These are phyloP conservation scores for Chrysaora quinquecirrha DNA, from an alignment of 30 jellyfish, hydroid and myxozoan species.

Conservation along the genomic window DNA sequence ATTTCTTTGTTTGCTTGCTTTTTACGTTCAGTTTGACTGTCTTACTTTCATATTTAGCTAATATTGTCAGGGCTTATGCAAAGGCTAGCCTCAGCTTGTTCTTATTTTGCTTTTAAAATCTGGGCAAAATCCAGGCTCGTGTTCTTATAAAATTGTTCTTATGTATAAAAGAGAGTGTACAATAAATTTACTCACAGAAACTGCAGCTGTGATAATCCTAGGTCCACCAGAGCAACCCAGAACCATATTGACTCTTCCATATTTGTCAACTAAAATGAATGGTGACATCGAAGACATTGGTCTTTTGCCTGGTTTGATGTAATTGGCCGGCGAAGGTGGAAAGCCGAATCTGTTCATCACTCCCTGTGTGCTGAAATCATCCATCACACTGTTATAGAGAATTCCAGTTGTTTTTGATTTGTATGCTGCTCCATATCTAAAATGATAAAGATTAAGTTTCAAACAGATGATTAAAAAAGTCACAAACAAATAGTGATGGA, in stretches of 20 bases:
- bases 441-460: background rate
- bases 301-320: slow-evolving; percentile 85
- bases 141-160: too few relatives aligned
- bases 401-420: slow-evolving; percentile 91
- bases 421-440: slow-evolving; percentile 92
- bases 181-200: slow-evolving; percentile 60
- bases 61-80: too few relatives aligned
- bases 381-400: slow-evolving; percentile 92
- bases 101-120: too few relatives aligned
- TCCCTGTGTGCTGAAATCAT: slow-evolving; percentile 93
- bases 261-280: slow-evolving; percentile 72
- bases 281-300: slow-evolving; percentile 97
- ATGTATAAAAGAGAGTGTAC: too few relatives aligned
- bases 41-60: too few relatives aligned
- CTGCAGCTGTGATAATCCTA: slow-evolving; percentile 88
- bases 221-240: slow-evolving; percentile 99
- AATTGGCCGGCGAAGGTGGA: slow-evolving; percentile 87
- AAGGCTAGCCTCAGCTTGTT: too few relatives aligned
- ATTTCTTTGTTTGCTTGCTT: too few relatives aligned
- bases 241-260: slow-evolving; percentile 87
- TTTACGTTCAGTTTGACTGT: too few relatives aligned
- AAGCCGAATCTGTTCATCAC: slow-evolving; percentile 75
- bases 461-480: too few relatives aligned
- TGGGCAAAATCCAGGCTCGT: too few relatives aligned
- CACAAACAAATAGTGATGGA: too few relatives aligned